These are phyloP conservation scores for Plecotus auritus DNA, from an alignment of 2,113 vertebrate species.

Conservation along the genomic window DNA sequence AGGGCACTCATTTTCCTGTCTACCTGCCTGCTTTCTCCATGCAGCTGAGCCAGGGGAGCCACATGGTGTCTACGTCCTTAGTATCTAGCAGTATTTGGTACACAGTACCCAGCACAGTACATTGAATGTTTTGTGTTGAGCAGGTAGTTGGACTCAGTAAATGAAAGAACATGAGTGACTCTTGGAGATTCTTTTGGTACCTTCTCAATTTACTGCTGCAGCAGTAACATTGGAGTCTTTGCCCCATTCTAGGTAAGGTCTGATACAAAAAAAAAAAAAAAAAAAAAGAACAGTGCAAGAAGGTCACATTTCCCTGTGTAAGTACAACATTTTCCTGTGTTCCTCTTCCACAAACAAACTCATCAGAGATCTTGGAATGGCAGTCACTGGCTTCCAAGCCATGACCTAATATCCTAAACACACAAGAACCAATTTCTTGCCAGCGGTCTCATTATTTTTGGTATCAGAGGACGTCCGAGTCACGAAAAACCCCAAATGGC, in stretches of 20 bases:
- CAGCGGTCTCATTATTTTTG: not conserved
- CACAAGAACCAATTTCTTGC: not conserved
- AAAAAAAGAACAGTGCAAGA: not conserved
- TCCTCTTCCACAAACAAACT: not conserved
- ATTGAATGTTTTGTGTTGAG: not conserved
- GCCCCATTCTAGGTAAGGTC: not conserved
- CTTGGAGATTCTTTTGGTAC: not conserved
- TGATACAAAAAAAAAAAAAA: not conserved
- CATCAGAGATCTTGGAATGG: not conserved
- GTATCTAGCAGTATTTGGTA: not conserved
- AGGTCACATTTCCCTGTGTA: not conserved
- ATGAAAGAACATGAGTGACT: not conserved
- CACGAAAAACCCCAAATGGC: not conserved
- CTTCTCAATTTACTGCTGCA: not conserved
- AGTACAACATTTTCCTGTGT: not conserved
- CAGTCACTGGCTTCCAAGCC: not conserved
- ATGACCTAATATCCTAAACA: not conserved
- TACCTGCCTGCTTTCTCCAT: not conserved
- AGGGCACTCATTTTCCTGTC: not conserved
- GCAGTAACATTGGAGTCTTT: not conserved
- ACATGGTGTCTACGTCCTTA: fast-evolving
- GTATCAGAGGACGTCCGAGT: not conserved
- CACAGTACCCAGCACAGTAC: too few relatives aligned
- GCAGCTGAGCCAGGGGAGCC: not conserved
- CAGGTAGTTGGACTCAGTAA: not conserved